These are phyloP conservation scores for Numenius phaeopus DNA, from an alignment of 2,797 vertebrate genomes.

Conservation along the genomic window DNA sequence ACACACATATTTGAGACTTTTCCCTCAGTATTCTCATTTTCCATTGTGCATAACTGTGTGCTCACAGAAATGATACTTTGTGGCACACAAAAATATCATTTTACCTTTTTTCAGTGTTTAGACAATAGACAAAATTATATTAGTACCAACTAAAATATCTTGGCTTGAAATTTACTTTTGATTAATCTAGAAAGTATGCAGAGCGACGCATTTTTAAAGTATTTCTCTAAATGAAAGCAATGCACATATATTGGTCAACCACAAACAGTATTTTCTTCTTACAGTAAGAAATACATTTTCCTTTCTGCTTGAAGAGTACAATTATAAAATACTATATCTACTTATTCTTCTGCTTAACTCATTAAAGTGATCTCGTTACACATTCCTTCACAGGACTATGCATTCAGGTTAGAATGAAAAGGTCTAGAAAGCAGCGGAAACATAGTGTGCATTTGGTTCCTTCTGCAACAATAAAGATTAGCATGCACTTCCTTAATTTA, in stretches of 20 bases:
- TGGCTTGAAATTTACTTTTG: constrained; percentile 54
- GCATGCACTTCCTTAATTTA: not conserved
- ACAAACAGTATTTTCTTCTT: constrained; percentile 48
- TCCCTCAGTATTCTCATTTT: constrained; percentile 25
- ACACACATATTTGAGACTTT: not conserved
- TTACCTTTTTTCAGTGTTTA: constrained; percentile 43
- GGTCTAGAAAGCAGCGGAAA: not conserved
- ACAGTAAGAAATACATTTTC: constrained; percentile 22
- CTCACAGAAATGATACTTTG: constrained; percentile 1
- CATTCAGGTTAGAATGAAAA: not conserved
- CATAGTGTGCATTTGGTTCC: not conserved
- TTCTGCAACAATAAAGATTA: constrained; percentile 1
- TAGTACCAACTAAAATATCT: constrained; percentile 52
- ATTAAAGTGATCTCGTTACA: constrained; percentile 39
- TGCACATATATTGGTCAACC: constrained; percentile 30
- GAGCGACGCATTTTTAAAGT: constrained; percentile 32
- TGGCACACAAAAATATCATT: constrained; percentile 19
- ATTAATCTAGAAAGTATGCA: constrained; percentile 62
- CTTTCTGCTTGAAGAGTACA: not conserved
- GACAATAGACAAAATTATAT: constrained; percentile 21
- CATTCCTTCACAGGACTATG: not conserved
- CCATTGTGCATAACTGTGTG: not conserved
- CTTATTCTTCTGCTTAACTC: constrained; percentile 29
- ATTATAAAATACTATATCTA: constrained; percentile 1
- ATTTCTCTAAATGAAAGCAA: constrained; percentile 53